Conservation (phyloP, 2,888 invertebrate species). For the Melanchra persicariae region DNA sequence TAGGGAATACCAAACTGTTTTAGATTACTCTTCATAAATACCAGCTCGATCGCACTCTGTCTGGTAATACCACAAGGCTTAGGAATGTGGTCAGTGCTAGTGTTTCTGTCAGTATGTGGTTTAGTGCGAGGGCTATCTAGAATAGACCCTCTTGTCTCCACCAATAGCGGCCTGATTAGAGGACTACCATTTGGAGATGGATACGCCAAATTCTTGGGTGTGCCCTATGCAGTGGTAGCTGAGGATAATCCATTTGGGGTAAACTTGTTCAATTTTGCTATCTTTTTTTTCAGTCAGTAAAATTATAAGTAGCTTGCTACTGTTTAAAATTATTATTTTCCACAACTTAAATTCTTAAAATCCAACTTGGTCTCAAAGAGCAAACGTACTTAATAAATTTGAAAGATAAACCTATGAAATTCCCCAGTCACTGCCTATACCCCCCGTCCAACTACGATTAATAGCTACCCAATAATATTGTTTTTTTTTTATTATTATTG, state of each 20-base stretch:
- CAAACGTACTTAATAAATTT: no score
- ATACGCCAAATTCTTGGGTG: constrained; percentile 46
- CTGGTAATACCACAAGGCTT: background rate
- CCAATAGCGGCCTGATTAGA: constrained; percentile 18
- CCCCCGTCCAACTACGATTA: no score
- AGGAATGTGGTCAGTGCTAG: constrained; percentile 10
- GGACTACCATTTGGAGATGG: constrained; percentile 44
- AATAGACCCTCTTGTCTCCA: constrained; percentile 37
- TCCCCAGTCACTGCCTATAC: no score
- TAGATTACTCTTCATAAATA: constrained; percentile 6
- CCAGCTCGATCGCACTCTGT: background rate
- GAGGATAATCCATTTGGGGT: constrained; percentile 53
- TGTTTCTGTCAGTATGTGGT: constrained; percentile 22
- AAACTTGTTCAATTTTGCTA: no score
- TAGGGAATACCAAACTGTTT: background rate
- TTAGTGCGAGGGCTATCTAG: constrained; percentile 17
- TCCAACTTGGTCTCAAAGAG: no score
- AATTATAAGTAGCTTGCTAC: no score
- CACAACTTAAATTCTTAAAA: background rate
- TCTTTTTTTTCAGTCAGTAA: background rate
- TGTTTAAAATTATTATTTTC: no score
- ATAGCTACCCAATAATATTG: no score
- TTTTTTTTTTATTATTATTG: no score
- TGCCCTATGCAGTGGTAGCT: constrained; percentile 48
- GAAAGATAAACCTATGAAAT: no score